A percentile compares a stretch with the other conserved stretches of the same genome.
Evolutionary conservation across 1,140 invertebrate species (phyloP).

Genomic region (Pantala flavescens): DNA sequence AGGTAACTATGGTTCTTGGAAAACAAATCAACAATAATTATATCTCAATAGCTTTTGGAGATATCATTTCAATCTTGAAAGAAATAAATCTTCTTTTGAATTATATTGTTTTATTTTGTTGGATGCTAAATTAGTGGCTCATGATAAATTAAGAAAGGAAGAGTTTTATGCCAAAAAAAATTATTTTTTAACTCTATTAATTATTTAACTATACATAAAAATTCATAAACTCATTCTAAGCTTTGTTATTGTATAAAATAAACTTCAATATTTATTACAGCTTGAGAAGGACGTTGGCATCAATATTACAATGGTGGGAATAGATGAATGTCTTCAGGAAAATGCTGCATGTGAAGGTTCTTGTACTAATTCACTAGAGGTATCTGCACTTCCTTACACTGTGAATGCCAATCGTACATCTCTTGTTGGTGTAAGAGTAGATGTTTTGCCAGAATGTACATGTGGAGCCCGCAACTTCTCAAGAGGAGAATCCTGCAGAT

Average conservation of each 20-base stretch:
- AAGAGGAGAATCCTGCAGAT: conserved; percentile 77
- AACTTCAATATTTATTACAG: conserved; percentile 31
- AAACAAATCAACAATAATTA: no score
- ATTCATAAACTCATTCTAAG: no score
- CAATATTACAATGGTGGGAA: conserved; percentile 94
- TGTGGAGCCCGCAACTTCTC: conserved; percentile 85
- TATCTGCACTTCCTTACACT: conserved; percentile 82
- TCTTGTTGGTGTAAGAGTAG: conserved; percentile 81
- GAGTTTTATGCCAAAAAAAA: no score
- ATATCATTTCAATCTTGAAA: not conserved
- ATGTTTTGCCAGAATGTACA: conserved; percentile 80
- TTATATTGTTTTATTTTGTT: not conserved
- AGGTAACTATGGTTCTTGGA: conserved; percentile 38
- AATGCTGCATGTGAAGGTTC: conserved; percentile 92
- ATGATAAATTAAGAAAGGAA: no score
- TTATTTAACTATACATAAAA: no score
- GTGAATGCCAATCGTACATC: conserved; percentile 95
- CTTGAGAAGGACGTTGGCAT: conserved; percentile 89
- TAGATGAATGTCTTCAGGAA: conserved; percentile 93
- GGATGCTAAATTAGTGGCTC: no score
- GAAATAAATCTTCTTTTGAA: conserved; percentile 8
- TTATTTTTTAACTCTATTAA: no score
- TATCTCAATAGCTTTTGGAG: not conserved
- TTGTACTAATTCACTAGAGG: conserved; percentile 84
- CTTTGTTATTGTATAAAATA: no score